A percentile compares a stretch with the other conserved stretches of the same genome.
Conservation (phyloP, 2,113 vertebrate genomes). For the Oxyruncus cristatus region DNA sequence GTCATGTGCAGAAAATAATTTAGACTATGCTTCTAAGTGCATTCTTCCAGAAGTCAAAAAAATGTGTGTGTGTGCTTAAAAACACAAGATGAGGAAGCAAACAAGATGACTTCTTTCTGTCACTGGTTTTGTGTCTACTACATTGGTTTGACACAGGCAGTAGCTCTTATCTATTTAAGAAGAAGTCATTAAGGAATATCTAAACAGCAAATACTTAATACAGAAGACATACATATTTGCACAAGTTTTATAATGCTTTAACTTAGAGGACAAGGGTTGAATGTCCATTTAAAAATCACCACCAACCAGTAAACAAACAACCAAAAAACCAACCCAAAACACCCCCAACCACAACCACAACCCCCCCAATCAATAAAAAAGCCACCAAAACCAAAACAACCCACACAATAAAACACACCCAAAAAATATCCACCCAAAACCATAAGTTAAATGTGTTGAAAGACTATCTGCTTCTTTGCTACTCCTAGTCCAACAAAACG, state of each 20-base stretch:
- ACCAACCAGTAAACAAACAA: background rate
- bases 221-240: background rate
- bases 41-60: background rate
- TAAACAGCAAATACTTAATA: background rate
- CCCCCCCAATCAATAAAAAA: background rate
- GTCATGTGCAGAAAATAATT: background rate
- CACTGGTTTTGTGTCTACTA: background rate
- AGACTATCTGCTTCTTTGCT: background rate
- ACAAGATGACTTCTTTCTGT: background rate
- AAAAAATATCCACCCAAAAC: background rate
- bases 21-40: background rate
- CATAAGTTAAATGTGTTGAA: background rate
- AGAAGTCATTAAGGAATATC: background rate
- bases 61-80: background rate
- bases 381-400: background rate
- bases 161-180: background rate
- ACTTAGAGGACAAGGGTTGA: background rate
- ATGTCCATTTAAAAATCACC: background rate
- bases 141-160: background rate
- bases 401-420: background rate
- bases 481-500: background rate
- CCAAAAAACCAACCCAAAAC: background rate
- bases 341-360: background rate
- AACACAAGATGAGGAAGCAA: background rate
- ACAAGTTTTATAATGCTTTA: background rate